Conservation (phyloP, 2,113 vertebrate species). For the Anolis carolinensis region DNA sequence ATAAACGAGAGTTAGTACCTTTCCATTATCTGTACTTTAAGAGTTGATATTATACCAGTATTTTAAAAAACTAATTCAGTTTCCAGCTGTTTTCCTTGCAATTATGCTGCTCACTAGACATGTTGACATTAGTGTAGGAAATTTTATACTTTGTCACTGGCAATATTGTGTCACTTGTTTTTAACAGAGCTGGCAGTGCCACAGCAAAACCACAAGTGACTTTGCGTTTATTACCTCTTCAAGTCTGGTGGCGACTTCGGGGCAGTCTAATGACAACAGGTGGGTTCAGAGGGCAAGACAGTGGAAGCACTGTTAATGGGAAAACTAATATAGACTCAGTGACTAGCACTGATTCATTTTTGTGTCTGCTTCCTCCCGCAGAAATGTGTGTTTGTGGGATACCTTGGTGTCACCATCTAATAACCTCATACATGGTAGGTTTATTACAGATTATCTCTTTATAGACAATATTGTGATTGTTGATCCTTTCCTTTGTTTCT, state of each 20-base stretch:
- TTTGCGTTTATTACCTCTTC: slow-evolving; percentile 97
- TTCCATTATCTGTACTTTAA: slow-evolving; percentile 21
- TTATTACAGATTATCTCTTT: neutral
- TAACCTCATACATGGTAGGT: slow-evolving; percentile 88
- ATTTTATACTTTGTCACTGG: slow-evolving; percentile 8
- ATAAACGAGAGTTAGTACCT: neutral
- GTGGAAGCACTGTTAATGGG: neutral
- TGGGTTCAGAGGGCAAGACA: slow-evolving; percentile 58
- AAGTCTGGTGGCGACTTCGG: slow-evolving; percentile 94
- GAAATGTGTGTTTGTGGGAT: slow-evolving; percentile 94
- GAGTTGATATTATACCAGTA: neutral
- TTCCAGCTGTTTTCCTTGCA: slow-evolving; percentile 7
- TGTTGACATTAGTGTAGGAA: neutral
- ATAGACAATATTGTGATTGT: neutral
- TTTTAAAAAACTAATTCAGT: neutral
- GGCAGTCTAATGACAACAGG: slow-evolving; percentile 96
- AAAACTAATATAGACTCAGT: neutral
- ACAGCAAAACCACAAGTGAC: slow-evolving; percentile 93
- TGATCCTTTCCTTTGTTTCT: neutral
- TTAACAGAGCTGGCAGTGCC: slow-evolving; percentile 94
- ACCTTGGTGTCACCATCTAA: slow-evolving; percentile 88
- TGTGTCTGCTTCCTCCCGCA: slow-evolving; percentile 57
- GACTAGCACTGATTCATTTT: neutral
- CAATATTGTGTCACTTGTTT: slow-evolving; percentile 33
- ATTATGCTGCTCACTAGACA: neutral